Conservation (phyloP, 1,140 invertebrate genomes). For the Tyrophagus putrescentiae region DNA sequence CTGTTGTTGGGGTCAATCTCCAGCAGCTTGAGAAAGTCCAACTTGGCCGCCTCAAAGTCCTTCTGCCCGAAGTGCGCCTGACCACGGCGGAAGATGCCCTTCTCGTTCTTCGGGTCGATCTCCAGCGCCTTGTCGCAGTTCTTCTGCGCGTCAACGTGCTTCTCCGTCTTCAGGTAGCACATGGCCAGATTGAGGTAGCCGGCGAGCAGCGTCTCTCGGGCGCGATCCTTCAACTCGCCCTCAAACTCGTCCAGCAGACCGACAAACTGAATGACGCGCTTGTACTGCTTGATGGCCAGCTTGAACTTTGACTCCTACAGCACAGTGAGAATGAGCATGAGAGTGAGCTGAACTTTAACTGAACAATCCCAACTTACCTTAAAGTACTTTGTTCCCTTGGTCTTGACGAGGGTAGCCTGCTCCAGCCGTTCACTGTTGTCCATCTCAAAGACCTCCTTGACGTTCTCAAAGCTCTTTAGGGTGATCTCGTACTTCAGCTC, state of each 20-base stretch:
- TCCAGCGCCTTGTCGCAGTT: constrained; percentile 53
- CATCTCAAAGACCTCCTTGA: constrained; percentile 63
- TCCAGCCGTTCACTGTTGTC: constrained; percentile 59
- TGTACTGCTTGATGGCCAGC: constrained; percentile 76
- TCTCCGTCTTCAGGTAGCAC: constrained; percentile 64
- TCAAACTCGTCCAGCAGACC: constrained; percentile 23
- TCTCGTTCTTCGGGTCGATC: constrained; percentile 61
- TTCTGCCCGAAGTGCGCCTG: constrained; percentile 54
- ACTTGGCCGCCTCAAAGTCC: constrained; percentile 58
- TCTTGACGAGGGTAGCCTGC: constrained; percentile 64
- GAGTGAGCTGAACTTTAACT: neutral
- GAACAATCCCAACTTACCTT: constrained; percentile 32
- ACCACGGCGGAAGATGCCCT: constrained; percentile 75
- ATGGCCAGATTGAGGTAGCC: constrained; percentile 68
- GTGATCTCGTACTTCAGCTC: constrained; percentile 57
- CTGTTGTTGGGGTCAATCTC: constrained; percentile 58
- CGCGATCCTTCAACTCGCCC: neutral
- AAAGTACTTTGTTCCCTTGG: constrained; percentile 80
- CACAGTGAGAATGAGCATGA: constrained; percentile 8
- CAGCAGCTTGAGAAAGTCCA: constrained; percentile 59
- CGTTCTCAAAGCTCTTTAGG: constrained; percentile 40
- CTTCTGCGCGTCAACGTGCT: constrained; percentile 53
- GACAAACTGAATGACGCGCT: constrained; percentile 45
- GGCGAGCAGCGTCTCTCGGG: constrained; percentile 43
- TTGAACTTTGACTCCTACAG: constrained; percentile 50